Evolutionary conservation across 2,113 vertebrate species (phyloP).

Genomic region (Ifrita kowaldi): DNA sequence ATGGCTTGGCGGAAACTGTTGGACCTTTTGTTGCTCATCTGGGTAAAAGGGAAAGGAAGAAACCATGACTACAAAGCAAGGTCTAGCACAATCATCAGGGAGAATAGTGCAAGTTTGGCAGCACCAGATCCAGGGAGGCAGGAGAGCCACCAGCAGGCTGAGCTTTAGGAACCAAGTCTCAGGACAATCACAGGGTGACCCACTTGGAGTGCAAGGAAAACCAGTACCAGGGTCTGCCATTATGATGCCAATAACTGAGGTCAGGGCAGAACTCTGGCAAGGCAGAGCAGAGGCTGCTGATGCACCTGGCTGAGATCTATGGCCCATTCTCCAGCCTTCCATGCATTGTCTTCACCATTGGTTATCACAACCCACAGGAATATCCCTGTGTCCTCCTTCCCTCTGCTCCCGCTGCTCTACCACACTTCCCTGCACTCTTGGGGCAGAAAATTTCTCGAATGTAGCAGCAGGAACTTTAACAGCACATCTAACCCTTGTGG

Average conservation of each 20-base stretch:
- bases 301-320: background rate
- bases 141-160: background rate
- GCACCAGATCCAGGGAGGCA: background rate
- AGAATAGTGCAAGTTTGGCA: background rate
- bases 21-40: conserved; percentile 97
- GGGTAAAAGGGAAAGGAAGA: background rate
- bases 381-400: background rate
- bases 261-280: background rate
- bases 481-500: background rate
- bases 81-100: background rate
- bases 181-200: background rate
- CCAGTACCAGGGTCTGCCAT: background rate
- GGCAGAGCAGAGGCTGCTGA: background rate
- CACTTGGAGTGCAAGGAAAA: background rate
- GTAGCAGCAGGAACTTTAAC: background rate
- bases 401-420: background rate
- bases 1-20: conserved; percentile 97
- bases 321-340: background rate
- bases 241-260: background rate
- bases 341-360: background rate
- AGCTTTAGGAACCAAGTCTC: background rate
- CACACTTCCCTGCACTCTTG: background rate
- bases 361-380: background rate
- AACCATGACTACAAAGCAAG: background rate
- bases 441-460: background rate